Evolutionary conservation across 2,888 invertebrate species (phyloP).

Genomic region (Ariolimax columbianus): DNA sequence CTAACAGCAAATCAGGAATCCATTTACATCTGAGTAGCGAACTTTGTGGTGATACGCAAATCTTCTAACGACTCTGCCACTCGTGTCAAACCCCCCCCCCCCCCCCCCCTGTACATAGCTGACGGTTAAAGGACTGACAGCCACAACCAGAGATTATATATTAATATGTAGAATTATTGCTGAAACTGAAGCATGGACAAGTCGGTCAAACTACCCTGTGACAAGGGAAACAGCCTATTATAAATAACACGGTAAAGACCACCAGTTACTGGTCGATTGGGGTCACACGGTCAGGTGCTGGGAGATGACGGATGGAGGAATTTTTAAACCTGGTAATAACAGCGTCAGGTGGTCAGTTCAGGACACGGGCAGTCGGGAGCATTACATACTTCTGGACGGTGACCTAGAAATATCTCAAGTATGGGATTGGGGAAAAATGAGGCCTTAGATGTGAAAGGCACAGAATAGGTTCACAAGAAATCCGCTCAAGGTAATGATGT

Average conservation of each 20-base stretch:
- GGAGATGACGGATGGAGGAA: too few relatives aligned
- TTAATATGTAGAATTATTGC: too few relatives aligned
- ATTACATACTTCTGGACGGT: neutral
- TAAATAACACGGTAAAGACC: neutral
- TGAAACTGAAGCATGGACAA: too few relatives aligned
- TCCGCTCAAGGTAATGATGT: neutral
- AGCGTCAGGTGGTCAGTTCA: neutral
- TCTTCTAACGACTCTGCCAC: too few relatives aligned
- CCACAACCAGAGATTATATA: too few relatives aligned
- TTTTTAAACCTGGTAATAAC: neutral
- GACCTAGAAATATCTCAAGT: neutral
- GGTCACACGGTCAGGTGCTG: conserved; percentile 7
- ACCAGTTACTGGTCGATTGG: neutral
- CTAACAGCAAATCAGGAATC: too few relatives aligned
- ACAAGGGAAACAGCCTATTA: neutral
- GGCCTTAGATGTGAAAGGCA: neutral
- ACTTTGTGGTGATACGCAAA: too few relatives aligned
- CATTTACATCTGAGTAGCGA: too few relatives aligned
- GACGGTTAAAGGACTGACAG: too few relatives aligned
- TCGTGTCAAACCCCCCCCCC: too few relatives aligned
- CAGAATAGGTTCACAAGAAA: neutral
- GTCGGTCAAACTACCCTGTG: neutral
- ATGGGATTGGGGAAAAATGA: neutral
- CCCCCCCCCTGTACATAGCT: too few relatives aligned
- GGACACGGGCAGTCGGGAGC: neutral